phyloP scores from a whole-genome alignment of 1,140 invertebrate genomes.

The Zaprionus vittiger region DNA sequence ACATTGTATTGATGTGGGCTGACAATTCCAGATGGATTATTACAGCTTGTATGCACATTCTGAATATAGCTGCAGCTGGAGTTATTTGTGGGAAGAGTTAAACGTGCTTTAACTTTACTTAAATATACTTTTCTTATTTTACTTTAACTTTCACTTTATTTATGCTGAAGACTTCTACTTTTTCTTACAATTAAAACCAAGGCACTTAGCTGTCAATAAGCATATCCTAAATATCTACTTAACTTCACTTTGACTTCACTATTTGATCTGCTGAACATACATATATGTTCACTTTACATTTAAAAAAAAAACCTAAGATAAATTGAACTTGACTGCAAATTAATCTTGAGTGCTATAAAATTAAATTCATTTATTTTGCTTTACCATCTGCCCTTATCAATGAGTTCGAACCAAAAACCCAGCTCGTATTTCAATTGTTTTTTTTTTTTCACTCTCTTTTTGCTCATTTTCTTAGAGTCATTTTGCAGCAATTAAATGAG shows the following conservation, averaged over 20 bases:
- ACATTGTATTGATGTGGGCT: not conserved
- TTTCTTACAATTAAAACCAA: no score
- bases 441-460: slow-evolving; percentile 8
- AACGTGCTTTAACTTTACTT: not conserved
- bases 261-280: not conserved
- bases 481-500: slow-evolving; percentile 26
- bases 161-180: not conserved
- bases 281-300: not conserved
- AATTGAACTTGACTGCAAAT: not conserved
- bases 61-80: not conserved
- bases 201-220: no score
- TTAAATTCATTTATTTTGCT: not conserved
- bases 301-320: not conserved
- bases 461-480: slow-evolving; percentile 8
- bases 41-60: not conserved
- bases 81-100: not conserved
- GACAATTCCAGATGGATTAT: not conserved
- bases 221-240: no score
- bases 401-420: not conserved
- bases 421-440: slow-evolving; percentile 28
- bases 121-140: no score
- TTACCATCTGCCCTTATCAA: not conserved
- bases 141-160: not conserved
- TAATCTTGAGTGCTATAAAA: not conserved
- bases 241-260: no score